These are phyloP conservation scores for Willisornis vidua DNA, from an alignment of 2,113 vertebrate genomes.

Conservation along the genomic window DNA sequence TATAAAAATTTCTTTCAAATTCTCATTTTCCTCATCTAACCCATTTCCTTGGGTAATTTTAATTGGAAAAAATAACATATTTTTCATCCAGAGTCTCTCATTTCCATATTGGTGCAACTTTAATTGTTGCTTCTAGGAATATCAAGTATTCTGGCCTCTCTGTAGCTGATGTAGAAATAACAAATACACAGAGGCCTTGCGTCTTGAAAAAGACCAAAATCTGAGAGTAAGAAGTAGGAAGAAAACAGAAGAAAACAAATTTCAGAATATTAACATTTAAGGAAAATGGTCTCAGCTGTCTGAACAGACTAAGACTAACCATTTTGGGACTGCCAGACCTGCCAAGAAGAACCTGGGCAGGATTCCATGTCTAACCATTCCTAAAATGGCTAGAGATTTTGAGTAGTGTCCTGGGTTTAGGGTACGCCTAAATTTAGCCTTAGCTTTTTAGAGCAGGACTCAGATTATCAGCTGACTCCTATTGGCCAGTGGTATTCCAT, in stretches of 20 bases:
- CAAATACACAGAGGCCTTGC: background rate
- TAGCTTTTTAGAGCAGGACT: no score
- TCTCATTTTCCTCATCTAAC: background rate
- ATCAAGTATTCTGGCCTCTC: background rate
- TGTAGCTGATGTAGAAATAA: background rate
- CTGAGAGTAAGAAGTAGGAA: background rate
- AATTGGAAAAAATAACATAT: background rate
- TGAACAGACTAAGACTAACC: background rate
- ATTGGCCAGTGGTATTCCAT: no score
- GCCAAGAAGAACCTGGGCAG: background rate
- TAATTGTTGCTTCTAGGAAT: background rate
- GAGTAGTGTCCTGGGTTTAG: no score
- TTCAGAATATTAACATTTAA: background rate
- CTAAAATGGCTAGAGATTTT: background rate
- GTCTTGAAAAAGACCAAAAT: background rate
- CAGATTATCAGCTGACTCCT: no score
- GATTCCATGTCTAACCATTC: background rate
- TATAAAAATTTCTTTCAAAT: background rate
- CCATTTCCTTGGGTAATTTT: background rate
- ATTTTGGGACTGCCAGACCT: background rate
- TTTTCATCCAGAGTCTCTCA: background rate
- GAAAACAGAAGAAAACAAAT: background rate
- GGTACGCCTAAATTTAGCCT: no score
- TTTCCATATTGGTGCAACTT: background rate
- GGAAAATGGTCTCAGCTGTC: accelerated